Conservation (phyloP, 1,140 invertebrate genomes). For the Diabrotica undecimpunctata region DNA sequence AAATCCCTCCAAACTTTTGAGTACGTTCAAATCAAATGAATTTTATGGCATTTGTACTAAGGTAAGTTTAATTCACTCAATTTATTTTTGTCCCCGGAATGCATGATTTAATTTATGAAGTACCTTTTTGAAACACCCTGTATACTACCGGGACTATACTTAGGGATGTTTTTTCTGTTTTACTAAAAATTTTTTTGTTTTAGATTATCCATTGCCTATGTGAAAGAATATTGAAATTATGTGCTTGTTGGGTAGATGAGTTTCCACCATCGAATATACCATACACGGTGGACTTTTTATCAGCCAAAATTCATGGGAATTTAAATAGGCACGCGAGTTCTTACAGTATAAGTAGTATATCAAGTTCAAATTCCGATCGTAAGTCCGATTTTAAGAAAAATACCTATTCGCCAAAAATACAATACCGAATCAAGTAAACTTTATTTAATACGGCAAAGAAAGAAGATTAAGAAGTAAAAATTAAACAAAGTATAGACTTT, state of each 20-base stretch:
- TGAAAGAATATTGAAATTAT: constrained; percentile 70
- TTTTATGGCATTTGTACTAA: too few species aligned
- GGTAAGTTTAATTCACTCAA: too few species aligned
- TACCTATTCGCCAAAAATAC: too few species aligned
- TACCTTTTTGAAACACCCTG: too few species aligned
- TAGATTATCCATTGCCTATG: constrained; percentile 74
- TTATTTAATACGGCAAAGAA: neutral
- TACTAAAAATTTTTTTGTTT: constrained; percentile 25
- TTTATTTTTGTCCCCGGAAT: too few species aligned
- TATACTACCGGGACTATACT: too few species aligned
- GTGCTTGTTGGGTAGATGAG: constrained; percentile 55
- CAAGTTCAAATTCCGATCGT: constrained; percentile 36
- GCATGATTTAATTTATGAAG: too few species aligned
- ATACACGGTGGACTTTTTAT: constrained; percentile 50
- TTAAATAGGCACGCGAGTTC: constrained; percentile 38
- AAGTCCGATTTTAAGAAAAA: constrained; percentile 18
- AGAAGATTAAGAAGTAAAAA: too few species aligned
- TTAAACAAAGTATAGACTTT: too few species aligned
- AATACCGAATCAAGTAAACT: neutral
- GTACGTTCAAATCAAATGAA: too few species aligned
- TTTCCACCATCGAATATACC: constrained; percentile 45
- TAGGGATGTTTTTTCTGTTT: too few species aligned
- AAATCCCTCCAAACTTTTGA: too few species aligned
- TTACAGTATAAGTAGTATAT: constrained; percentile 37
- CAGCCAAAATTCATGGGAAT: constrained; percentile 29